Conservation (phyloP, 2,113 vertebrate genomes). For the Orcinus orca region DNA sequence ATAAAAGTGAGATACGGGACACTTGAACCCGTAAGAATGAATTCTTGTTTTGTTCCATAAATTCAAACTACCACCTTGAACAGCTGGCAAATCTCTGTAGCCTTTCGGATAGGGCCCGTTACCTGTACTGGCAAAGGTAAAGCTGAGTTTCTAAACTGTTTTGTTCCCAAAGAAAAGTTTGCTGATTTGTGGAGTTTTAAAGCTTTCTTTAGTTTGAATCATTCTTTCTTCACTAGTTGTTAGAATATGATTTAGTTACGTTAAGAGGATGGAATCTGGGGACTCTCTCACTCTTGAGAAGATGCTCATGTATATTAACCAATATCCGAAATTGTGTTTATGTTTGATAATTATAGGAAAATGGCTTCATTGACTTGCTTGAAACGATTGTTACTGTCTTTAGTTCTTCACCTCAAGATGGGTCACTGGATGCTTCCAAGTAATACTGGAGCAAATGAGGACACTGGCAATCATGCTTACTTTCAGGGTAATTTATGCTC, state of each 20-base stretch:
- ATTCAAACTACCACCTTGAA: not conserved
- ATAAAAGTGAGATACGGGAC: constrained; percentile 13
- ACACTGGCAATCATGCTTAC: not conserved
- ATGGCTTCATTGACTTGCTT: not conserved
- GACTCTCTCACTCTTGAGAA: constrained; percentile 11
- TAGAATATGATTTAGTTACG: not conserved
- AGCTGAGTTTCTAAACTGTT: not conserved
- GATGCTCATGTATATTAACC: not conserved
- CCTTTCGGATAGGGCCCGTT: not conserved
- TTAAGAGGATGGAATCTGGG: not conserved
- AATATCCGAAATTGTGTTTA: not conserved
- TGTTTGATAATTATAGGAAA: constrained; percentile 36
- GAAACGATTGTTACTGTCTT: not conserved
- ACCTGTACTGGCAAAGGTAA: not conserved
- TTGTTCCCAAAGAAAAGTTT: not conserved
- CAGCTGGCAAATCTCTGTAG: not conserved
- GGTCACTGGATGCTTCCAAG: not conserved
- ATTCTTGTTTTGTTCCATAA: not conserved
- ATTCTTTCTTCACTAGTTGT: not conserved
- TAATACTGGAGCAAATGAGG: not conserved
- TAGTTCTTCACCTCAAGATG: not conserved
- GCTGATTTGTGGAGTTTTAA: not conserved
- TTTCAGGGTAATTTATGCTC: constrained; percentile 33
- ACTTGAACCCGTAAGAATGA: not conserved
- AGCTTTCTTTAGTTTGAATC: not conserved